phyloP scores from a whole-genome alignment of 2,888 invertebrate genomes.

The Drosophila pseudotalamancana region DNA sequence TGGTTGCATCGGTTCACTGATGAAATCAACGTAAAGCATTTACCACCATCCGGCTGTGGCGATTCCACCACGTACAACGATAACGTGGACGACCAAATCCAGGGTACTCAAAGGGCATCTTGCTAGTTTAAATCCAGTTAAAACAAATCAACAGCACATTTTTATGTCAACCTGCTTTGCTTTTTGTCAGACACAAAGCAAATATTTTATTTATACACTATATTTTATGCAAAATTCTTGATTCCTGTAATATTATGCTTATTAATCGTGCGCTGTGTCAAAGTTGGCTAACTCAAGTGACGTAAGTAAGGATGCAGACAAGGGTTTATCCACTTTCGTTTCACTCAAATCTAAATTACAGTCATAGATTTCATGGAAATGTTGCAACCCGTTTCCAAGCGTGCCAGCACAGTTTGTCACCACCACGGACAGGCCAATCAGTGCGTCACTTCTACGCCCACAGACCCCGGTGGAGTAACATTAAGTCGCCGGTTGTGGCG shows the following conservation, averaged over 20 bases:
- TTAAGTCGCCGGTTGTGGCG: slow-evolving; percentile 44
- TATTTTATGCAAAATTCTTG: slow-evolving; percentile 70
- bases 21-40: not conserved
- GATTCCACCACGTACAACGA: not conserved
- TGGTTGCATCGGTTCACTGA: not conserved
- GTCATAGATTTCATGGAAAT: slow-evolving; percentile 55
- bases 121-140: not conserved
- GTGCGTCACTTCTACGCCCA: slow-evolving; percentile 50
- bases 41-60: not conserved
- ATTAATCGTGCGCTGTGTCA: slow-evolving; percentile 67
- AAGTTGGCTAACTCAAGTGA: slow-evolving; percentile 67
- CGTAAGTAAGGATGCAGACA: slow-evolving; percentile 59
- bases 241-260: slow-evolving; percentile 69
- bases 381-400: slow-evolving; percentile 17
- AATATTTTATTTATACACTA: slow-evolving; percentile 39
- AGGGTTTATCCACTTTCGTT: not conserved
- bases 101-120: slow-evolving; percentile 2
- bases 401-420: slow-evolving; percentile 33
- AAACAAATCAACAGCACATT: slow-evolving; percentile 17
- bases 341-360: slow-evolving; percentile 27
- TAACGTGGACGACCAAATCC: slow-evolving; percentile 22
- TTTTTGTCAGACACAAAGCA: slow-evolving; percentile 46
- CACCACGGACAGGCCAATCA: slow-evolving; percentile 27
- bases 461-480: slow-evolving; percentile 44
- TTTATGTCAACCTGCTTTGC: slow-evolving; percentile 36